Evolutionary conservation across 1,140 invertebrate genomes (phyloP).

Genomic region (Parapsyche elsis): DNA sequence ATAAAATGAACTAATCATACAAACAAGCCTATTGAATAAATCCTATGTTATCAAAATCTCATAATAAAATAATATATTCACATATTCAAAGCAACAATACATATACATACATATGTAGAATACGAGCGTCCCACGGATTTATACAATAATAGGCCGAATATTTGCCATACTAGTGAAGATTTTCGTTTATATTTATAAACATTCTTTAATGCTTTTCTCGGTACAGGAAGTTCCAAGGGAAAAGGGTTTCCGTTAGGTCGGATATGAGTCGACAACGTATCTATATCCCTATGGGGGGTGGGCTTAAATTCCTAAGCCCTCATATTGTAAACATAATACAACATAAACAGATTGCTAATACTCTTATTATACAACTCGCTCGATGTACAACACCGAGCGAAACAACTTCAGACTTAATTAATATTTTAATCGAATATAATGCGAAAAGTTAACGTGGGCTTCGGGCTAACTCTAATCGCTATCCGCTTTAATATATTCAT

Average conservation of each 20-base stretch:
- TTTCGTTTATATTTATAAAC: constrained; percentile 17
- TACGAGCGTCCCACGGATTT: no score
- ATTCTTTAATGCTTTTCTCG: constrained; percentile 13
- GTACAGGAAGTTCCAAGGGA: not conserved
- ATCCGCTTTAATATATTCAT: constrained; percentile 9
- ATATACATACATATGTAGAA: no score
- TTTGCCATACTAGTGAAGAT: not conserved
- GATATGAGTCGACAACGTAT: constrained; percentile 29
- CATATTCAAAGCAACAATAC: no score
- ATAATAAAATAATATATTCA: no score
- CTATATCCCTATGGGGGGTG: constrained; percentile 16
- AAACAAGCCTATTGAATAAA: no score
- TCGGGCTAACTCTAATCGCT: not conserved
- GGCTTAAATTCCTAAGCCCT: constrained; percentile 28
- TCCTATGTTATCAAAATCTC: no score
- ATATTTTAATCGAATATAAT: constrained; percentile 31
- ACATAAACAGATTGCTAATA: constrained; percentile 32
- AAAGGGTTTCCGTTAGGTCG: constrained; percentile 21
- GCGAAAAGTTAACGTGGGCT: constrained; percentile 13
- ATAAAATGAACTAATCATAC: no score
- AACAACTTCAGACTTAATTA: constrained; percentile 28
- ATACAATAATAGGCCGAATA: not conserved
- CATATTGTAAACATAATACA: constrained; percentile 30
- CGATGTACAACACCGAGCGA: not conserved
- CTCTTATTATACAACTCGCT: constrained; percentile 26